Base-by-base conservation (phyloP, 1,140 invertebrate genomes). In the Megalonaias nervosa region DNA sequence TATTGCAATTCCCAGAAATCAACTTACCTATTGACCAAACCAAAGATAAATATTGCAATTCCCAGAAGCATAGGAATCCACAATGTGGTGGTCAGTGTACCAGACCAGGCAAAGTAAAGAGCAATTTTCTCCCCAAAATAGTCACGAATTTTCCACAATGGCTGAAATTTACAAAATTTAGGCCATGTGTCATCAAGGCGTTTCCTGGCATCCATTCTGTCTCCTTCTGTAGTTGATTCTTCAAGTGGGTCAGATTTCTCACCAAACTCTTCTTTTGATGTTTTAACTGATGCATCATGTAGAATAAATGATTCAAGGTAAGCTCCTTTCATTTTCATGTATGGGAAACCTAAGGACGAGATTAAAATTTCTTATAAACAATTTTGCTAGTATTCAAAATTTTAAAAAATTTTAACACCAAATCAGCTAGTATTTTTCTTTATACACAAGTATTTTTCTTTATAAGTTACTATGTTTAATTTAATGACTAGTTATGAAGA, bases 41-140 rank as follows among this genome's bases (percentile, higher is more conserved):
- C 91, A 84, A 89, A 91, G 15, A 89, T 74, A 81, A 92, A 92
- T 23, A 91, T 85, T 57, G 69, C 80, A 12, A 92, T 31, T n/a
- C 91, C 91, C 81, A 92, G 85, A 0, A 91, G 4, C 55, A 87
- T 89, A 1, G 91, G 91, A 12, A 91, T 80, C 87, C 88, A 90
- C 17, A 92, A 80, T 17, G 89, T 87, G 15, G 85, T 79, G 11
- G 87, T 89, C 16, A 91, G 72, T 59, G 85, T 81, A 0, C 90
- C 91, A 0, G 87, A 84, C 90, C 91, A 92, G 0, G 91, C 91
- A 83, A 92, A 92, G 71, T 92, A 92, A 38, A 92, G 87, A 0
- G 89, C 90, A 80, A 92, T 91, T 74, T 90, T 91, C 74, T 92
- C 91, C 13, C 91, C 91, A 85, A 92, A 92, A 74, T 92, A 92